phyloP scores from a whole-genome alignment of 2,888 invertebrate species.

The Nephrotoma appendiculata region DNA sequence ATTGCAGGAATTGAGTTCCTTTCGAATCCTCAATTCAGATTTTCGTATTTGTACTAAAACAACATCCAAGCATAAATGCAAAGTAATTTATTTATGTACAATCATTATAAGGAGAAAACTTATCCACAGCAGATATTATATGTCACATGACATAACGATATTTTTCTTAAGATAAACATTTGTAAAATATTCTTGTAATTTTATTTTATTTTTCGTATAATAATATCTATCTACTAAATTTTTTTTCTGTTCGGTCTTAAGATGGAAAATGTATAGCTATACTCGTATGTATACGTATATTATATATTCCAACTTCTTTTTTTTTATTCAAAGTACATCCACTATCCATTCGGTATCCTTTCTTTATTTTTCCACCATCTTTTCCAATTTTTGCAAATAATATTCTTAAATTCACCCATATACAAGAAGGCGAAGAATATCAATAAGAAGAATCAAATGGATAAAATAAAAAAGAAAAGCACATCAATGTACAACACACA shows the following conservation, averaged over 20 bases:
- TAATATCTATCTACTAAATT: not conserved
- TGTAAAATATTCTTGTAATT: not conserved
- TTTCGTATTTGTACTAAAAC: not conserved
- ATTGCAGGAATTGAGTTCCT: not conserved
- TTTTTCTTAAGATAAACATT: not conserved
- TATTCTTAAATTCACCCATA: constrained; percentile 1
- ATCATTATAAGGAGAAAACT: not conserved
- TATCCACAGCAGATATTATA: not conserved
- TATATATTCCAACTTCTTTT: not conserved
- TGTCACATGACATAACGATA: not conserved
- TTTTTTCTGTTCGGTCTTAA: not conserved
- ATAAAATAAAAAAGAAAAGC: not conserved
- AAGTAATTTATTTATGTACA: not conserved
- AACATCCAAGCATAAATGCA: not conserved
- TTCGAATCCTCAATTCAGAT: not conserved
- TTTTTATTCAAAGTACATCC: constrained; percentile 2
- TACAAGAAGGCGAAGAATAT: not conserved
- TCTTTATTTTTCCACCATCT: not conserved
- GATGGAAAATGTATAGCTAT: not conserved
- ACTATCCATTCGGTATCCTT: constrained; percentile 3
- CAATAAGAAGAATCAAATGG: not conserved
- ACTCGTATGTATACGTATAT: not conserved
- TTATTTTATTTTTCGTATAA: not conserved
- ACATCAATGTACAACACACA: not conserved
- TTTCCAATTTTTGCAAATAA: constrained; percentile 3